phyloP scores from a whole-genome alignment of 2,888 invertebrate species.

The Orchestes rusci region DNA sequence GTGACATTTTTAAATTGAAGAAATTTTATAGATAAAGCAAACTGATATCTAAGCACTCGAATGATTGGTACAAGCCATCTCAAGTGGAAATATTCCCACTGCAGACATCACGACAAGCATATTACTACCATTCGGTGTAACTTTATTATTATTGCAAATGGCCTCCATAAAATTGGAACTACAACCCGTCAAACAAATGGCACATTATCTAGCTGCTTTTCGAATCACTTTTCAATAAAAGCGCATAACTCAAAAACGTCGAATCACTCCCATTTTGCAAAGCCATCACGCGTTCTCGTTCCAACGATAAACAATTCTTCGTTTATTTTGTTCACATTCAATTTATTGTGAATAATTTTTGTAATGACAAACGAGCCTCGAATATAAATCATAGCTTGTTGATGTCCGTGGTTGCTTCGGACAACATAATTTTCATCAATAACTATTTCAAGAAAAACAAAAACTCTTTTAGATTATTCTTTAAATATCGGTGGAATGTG shows the following conservation, averaged over 20 bases:
- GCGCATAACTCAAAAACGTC: conserved; percentile 29
- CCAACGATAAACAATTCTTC: conserved; percentile 32
- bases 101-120: too few species aligned
- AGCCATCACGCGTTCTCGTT: conserved; percentile 29
- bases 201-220: conserved; percentile 12
- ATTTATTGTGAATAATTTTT: conserved; percentile 35
- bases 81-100: too few species aligned
- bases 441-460: too few species aligned
- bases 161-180: conserved; percentile 6
- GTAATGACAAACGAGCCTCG: conserved; percentile 26
- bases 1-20: too few species aligned
- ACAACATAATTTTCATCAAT: too few species aligned
- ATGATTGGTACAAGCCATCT: too few species aligned
- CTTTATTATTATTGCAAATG: conserved; percentile 1
- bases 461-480: too few species aligned
- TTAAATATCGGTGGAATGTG: too few species aligned
- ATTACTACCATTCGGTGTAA: too few species aligned
- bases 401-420: too few species aligned
- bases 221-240: conserved; percentile 17
- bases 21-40: too few species aligned
- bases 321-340: conserved; percentile 30
- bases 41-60: too few species aligned
- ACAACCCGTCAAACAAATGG: conserved; percentile 9
- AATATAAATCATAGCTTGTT: conserved; percentile 23
- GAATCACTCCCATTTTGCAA: conserved; percentile 27